Base-by-base conservation (phyloP, 2,888 invertebrate genomes). In the Agrochola litura region DNA sequence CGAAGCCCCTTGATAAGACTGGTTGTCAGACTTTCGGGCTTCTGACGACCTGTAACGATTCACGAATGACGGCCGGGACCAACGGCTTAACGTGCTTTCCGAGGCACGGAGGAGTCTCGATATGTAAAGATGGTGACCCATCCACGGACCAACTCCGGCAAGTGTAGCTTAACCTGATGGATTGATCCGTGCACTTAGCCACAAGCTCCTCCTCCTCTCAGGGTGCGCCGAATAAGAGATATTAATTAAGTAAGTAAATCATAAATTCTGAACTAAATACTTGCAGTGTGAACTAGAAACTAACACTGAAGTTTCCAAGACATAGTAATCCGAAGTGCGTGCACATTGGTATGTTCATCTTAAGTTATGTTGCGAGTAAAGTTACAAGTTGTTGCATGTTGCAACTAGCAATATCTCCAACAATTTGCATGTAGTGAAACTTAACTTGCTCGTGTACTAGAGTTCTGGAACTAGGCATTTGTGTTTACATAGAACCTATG, bases 371-470 rank as follows among this genome's bases (percentile, higher is more conserved):
- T 73, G n/a, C 41, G 66, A 25, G 69, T 65, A 49, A 22, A 84
- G 81, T 81, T 84, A 68, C 68, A 60, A 73, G 81, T 80, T 84
- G 79, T 84, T 79, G 67, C 58, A 58, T 60, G 67, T 81, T 81
- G 74, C 81, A 84, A 49, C 60, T 61, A 66, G 81, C 72, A 81
- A 80, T 68, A 52, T 52, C 58, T 10, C 16, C 72, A 30, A 70
- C 65, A 69, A 72, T 80, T 69, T 69, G 69, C 58, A 66, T 43
- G 9, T 6, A 25, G 19, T 79, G 66, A 30, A 43, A 58, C 79
- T 67, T 71, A 67, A 58, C 25, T 67, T 54, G 30, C 10, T 63
- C 43, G 14, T 78, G 52, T 79, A 46, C 46, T 43, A 43, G 14
- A 46, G 19, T 52, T 37, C 37, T 52, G 63, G 12, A 76, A 58